Evolutionary conservation across 2,797 vertebrate genomes (phyloP), one percentile per base, ranked within the genome.

Genomic region (Xenopus petersii): DNA sequence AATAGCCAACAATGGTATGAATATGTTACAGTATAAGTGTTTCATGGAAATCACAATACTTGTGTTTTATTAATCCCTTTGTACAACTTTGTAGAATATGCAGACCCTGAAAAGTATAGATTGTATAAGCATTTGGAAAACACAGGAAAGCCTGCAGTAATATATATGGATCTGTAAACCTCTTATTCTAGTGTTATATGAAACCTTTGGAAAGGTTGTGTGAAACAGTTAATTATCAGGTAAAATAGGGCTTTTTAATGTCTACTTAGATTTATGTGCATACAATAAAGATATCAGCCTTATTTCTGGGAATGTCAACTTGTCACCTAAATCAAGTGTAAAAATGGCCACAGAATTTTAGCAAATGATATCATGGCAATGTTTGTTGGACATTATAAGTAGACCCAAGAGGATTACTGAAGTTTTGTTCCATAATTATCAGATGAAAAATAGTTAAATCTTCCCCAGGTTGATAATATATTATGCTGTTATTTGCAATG

Each of bases 351-450:
- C 75, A 80, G 85, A 42, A 86, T 86, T 88, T 87, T 81, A 85
- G 82, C 80, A 85, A 83, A 85, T 81, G 72, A 83, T 89, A 87
- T 17, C 68, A 88, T 81, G 77, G 81, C 84, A 62, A 30, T 83
- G 83, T 85, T 87, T 85, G 83, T 81, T 85, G 86, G 87, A 89
- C 87, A 83, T 70, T 79, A 81, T 80, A 89, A 87, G 88, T 84
- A 80, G 83, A 73, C 88, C 82, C 88, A 12, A 49, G 87, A 87
- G 89, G 80, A 79, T 78, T 84, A 75, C 58, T 83, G 85, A 83
- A 81, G 82, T 87, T 88, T 87, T 83, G 81, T 82, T 86, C 80
- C 89, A 86, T 86, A 87, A 88, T 83, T 87, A 93, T 86, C 84
- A 84, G 84, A 86, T 83, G 82, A 87, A 89, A 91, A 88, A 82